A percentile compares a stretch with the other conserved stretches of the same genome.
These are phyloP conservation scores for Nothocercus julius DNA, from an alignment of 2,113 vertebrate species.

Conservation along the genomic window DNA sequence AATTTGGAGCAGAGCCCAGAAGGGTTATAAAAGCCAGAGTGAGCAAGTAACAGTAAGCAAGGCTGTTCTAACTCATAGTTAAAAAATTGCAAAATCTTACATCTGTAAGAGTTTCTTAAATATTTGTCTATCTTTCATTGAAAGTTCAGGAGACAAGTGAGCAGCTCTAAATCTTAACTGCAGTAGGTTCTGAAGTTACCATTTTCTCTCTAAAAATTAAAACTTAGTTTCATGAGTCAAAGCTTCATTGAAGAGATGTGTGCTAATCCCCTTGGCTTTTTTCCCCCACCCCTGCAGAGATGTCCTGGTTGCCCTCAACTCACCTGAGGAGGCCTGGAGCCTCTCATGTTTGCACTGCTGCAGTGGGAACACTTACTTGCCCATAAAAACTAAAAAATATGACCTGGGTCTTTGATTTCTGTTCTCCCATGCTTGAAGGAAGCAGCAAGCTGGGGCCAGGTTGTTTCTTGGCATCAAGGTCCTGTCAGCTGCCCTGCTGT, in stretches of 20 bases:
- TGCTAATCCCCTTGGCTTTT: background rate
- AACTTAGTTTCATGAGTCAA: background rate
- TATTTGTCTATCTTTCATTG: rapidly evolving
- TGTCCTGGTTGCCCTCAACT: background rate
- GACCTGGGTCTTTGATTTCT: background rate
- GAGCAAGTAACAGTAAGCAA: background rate
- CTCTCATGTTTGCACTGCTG: background rate
- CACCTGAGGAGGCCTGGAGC: background rate
- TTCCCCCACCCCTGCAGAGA: background rate
- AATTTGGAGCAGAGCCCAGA: background rate
- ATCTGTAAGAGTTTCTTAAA: background rate
- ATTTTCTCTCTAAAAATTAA: background rate
- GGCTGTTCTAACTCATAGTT: background rate
- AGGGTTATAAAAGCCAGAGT: background rate
- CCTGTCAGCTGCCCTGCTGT: background rate
- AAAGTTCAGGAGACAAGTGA: background rate
- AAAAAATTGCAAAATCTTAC: background rate
- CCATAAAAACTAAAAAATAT: background rate
- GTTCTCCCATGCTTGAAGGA: background rate
- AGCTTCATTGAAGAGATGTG: background rate
- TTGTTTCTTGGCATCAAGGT: background rate
- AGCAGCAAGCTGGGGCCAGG: background rate
- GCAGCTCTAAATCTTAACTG: background rate
- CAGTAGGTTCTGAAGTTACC: background rate
- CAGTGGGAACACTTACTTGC: background rate